phyloP scores from a whole-genome alignment of 2,888 invertebrate species.

The Hedychridium roseum region DNA sequence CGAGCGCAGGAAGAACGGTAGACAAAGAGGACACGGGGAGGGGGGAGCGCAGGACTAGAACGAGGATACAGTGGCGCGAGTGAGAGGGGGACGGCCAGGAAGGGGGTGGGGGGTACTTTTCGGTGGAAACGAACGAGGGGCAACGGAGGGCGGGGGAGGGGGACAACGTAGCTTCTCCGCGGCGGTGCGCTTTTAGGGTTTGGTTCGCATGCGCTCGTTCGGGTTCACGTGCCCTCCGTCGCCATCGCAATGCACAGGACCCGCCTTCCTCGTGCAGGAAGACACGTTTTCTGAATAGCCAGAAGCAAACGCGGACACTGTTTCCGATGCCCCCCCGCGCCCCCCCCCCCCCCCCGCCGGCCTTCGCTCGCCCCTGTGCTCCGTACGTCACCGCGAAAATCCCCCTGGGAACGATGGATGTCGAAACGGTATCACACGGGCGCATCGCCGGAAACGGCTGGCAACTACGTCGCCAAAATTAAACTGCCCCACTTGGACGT shows the following conservation, averaged over 20 bases:
- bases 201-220: conserved; percentile 54
- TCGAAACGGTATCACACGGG: too few species aligned
- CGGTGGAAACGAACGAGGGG: conserved; percentile 17
- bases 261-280: conserved; percentile 51
- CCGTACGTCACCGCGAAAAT: too few species aligned
- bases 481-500: too few species aligned
- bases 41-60: conserved; percentile 10
- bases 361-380: too few species aligned
- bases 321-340: neutral
- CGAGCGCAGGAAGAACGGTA: conserved; percentile 7
- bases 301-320: conserved; percentile 37
- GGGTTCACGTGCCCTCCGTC: conserved; percentile 55
- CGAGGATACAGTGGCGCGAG: conserved; percentile 7
- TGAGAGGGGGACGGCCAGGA: conserved; percentile 4
- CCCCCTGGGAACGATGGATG: conserved; percentile 1
- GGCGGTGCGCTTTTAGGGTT: conserved; percentile 41
- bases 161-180: conserved; percentile 30
- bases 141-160: conserved; percentile 3
- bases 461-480: too few species aligned
- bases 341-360: neutral
- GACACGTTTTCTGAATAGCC: conserved; percentile 42
- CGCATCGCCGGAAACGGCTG: too few species aligned
- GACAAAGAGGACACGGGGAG: conserved; percentile 21
- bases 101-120: conserved; percentile 15
- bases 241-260: conserved; percentile 49